Base-by-base conservation (phyloP, 2,888 invertebrate genomes). In the Ichneumoninae sp. region DNA sequence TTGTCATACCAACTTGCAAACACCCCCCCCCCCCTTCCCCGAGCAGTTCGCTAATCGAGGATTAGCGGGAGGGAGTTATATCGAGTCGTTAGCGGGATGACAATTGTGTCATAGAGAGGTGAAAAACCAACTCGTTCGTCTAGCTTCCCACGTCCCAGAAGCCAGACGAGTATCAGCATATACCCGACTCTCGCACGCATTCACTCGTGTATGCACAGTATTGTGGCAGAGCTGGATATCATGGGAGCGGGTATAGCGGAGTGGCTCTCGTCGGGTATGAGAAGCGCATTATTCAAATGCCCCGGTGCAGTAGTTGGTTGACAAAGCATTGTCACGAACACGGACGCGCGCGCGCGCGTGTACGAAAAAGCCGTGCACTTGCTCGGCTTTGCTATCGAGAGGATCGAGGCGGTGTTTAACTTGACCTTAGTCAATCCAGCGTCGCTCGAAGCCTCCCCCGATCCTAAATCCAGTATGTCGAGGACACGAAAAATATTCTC, bases 91-190 rank as follows among this genome's bases (percentile, higher is more conserved):
- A 68, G 68, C 73, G 60, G 73, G 69, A 81, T 74, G 60, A 70
- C 81, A 84, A 85, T 85, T 81, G 84, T 81, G 81, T 57, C 73
- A 81, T 65, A 60, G 63, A 36, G 36, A 60, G 22, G 33, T 3
- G 44, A 63, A 81, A 76, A 77, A 63, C 33, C 73, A 36, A 57
- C 57, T 57, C 71, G 60, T 33, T 73, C 13, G 75, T 65, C 75
- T 50, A 75, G 71, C 74, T 84, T 84, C 84, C 84, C 84, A 84
- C 84, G 84, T 84, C 78, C 84, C 40, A 84, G 70, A 81, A 84
- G 74, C 73, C 57, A 26, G 71, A 50, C 74, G 60, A 47, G 75
- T 68, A 50, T 54, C 19, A 76, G 52, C 36, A 75, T 79, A 47
- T 65, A 78, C 44, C 63, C 30, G 30, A 36, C 66, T 52, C 60